phyloP scores from a whole-genome alignment of 1,140 invertebrate species.

The Theocolax elegans region DNA sequence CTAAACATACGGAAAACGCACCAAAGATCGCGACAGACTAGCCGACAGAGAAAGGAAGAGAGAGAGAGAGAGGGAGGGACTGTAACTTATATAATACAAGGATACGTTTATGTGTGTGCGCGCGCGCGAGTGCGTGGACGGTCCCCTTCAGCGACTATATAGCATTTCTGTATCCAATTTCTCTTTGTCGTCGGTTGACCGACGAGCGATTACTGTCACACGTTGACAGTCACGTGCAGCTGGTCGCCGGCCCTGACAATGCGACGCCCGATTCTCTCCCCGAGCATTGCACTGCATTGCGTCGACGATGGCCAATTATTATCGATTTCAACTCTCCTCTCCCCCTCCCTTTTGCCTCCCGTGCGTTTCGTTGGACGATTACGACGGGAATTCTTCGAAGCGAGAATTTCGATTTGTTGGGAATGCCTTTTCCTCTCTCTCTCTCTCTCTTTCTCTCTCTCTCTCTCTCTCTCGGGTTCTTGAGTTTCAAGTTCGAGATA shows the following conservation, averaged over 20 bases:
- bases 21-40: no score
- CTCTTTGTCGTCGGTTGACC: slow-evolving; percentile 34
- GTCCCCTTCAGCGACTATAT: not conserved
- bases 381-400: not conserved
- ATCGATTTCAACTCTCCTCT: slow-evolving; percentile 31
- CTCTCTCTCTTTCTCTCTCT: not conserved
- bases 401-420: slow-evolving; percentile 22
- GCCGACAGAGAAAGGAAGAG: not conserved
- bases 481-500: no score
- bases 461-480: no score
- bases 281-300: not conserved
- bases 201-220: slow-evolving; percentile 35
- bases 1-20: no score
- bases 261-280: no score
- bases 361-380: no score
- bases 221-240: slow-evolving; percentile 39
- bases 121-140: no score
- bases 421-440: no score
- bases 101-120: no score
- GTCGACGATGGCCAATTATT: slow-evolving; percentile 19
- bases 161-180: slow-evolving; percentile 38
- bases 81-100: no score
- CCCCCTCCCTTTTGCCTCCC: no score
- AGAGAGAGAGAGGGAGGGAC: not conserved
- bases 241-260: slow-evolving; percentile 14